phyloP scores from a whole-genome alignment of 2,113 vertebrate species.

The Poecile atricapillus region DNA sequence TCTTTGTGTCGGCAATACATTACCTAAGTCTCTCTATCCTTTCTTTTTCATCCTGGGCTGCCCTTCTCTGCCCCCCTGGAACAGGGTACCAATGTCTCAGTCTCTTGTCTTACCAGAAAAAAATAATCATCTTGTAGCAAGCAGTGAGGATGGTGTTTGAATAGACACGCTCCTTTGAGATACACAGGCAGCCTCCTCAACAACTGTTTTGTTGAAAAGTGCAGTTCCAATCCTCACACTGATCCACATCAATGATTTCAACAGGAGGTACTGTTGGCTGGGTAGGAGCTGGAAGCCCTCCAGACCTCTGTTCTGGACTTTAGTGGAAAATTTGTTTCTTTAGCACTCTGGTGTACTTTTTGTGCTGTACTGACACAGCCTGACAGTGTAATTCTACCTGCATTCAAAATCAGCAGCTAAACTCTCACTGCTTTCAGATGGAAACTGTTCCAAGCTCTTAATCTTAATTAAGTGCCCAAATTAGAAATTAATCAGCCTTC shows the following conservation, averaged over 20 bases:
- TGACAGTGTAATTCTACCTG: neutral
- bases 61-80: neutral
- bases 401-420: neutral
- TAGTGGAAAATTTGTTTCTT: neutral
- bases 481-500: conserved; percentile 13
- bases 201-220: neutral
- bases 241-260: neutral
- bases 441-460: neutral
- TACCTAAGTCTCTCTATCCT: neutral
- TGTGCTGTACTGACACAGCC: neutral
- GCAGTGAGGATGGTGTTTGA: neutral
- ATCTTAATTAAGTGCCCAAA: conserved; percentile 30
- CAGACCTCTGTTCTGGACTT: neutral
- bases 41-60: neutral
- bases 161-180: neutral
- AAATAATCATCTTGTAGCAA: neutral
- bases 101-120: neutral
- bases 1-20: neutral
- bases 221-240: neutral
- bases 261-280: conserved; percentile 2
- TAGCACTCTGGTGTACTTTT: neutral
- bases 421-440: neutral
- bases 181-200: neutral
- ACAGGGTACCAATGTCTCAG: neutral
- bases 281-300: conserved; percentile 12